Conservation (phyloP, 2,888 invertebrate genomes). For the Stictocephala bisonia region DNA sequence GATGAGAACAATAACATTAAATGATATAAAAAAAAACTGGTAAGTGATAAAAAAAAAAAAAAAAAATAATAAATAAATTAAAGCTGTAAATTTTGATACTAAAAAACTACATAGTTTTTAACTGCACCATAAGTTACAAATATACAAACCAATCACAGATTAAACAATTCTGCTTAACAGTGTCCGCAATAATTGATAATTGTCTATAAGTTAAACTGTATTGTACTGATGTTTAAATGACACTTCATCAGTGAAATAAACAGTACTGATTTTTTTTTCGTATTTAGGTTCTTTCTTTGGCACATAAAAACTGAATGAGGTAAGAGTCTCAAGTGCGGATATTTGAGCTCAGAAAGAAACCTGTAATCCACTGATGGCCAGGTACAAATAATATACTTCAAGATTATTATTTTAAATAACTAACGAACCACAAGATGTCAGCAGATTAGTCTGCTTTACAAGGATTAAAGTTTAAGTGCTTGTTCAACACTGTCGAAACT, state of each 20-base stretch:
- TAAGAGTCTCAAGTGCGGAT: conserved; percentile 27
- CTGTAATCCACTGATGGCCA: conserved; percentile 10
- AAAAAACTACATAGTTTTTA: conserved; percentile 4
- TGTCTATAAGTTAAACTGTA: conserved; percentile 26
- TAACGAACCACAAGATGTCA: not conserved
- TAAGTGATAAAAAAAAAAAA: conserved; percentile 15
- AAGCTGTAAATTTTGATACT: conserved; percentile 11
- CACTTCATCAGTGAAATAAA: not conserved
- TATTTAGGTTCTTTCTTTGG: conserved; percentile 32
- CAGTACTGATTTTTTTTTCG: conserved; percentile 1
- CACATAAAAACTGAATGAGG: conserved; percentile 20
- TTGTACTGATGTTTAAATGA: not conserved
- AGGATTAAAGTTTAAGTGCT: conserved; percentile 30
- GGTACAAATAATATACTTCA: not conserved
- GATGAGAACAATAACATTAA: conserved; percentile 39
- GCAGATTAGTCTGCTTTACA: conserved; percentile 21
- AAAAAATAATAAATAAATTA: conserved; percentile 1
- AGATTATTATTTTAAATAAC: not conserved
- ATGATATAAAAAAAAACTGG: conserved; percentile 36
- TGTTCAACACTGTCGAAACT: too few relatives aligned
- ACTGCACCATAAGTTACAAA: conserved; percentile 41
- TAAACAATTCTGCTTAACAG: conserved; percentile 5
- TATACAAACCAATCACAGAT: conserved; percentile 42
- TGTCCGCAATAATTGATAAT: conserved; percentile 25
- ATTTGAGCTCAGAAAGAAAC: conserved; percentile 36